Evolutionary conservation across 2,797 vertebrate genomes (phyloP), one percentile per base, ranked within the genome.

Genomic region (Thripadectes ignobilis): DNA sequence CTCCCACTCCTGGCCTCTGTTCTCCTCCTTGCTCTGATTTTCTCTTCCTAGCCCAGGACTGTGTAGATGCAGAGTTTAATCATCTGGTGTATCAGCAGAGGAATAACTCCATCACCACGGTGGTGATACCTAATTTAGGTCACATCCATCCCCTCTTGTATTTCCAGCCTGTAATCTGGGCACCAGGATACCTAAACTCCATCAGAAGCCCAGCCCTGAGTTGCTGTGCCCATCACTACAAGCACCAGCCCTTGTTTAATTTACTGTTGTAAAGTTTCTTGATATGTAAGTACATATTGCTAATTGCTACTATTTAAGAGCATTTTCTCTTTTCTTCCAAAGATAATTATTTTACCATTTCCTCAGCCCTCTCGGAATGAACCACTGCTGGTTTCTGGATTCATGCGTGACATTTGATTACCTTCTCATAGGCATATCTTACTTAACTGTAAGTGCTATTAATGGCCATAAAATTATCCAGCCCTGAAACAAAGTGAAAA

Each of bases 351-450:
- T 93, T 71, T 48, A 20, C 41, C 24, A 20, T 91, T 95, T 77
- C 22, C 45, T 90, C 36, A 75, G 39, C n/a, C 11, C 11, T 78
- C 69, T 88, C 86, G 10, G 18, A 72, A 57, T 41, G n/a, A 85
- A 51, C 59, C 20, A 5, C 57, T 72, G 38, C 49, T 87, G 38
- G 59, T 71, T 83, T 87, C 82, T 93, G 90, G 75, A 87, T 79
- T 96, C 62, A 66, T 83, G 75, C 75, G 34, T 92, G 72, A 83
- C 63, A 87, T 95, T 92, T 82, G 78, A 95, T 95, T 95, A 88
- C 32, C 59, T 82, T 92, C 90, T 87, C 85, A 88, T 46, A 88
- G 66, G 34, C 27, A 0, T 93, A 80, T 88, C 59, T 88, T 76
- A 76, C 49, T 92, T 82, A 90, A 90, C 51, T 85, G 9, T 72